A percentile compares a stretch with the other conserved stretches of the same genome.
phyloP scores from a whole-genome alignment of 2,113 vertebrate genomes.

The Lycaon pictus region DNA sequence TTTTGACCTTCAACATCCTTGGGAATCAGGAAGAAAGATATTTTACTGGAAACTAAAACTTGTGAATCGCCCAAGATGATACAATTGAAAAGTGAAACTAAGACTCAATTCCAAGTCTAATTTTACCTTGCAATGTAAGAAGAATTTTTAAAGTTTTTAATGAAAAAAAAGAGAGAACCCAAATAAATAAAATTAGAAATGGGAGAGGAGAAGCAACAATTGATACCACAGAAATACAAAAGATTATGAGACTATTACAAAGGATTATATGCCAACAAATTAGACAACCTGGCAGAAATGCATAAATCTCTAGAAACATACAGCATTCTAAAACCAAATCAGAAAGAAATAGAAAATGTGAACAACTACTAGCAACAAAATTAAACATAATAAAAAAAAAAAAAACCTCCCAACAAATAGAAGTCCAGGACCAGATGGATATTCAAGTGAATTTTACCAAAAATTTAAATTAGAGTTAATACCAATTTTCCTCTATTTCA shows the following conservation, averaged over 20 bases:
- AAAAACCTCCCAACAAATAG: background rate
- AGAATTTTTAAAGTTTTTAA: background rate
- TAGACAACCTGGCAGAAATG: background rate
- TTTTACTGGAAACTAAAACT: conserved; percentile 41
- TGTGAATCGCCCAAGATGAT: background rate
- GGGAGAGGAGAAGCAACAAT: background rate
- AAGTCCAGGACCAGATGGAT: background rate
- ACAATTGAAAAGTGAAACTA: conserved; percentile 13
- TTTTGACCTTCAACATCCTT: background rate
- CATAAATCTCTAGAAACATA: background rate
- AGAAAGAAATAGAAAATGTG: background rate
- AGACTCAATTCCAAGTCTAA: conserved; percentile 39
- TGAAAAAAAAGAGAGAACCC: background rate
- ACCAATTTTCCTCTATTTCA: background rate
- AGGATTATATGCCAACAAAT: background rate
- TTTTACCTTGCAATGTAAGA: background rate
- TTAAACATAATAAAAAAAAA: background rate
- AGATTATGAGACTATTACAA: background rate
- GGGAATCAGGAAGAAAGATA: conserved; percentile 26
- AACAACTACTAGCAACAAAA: background rate
- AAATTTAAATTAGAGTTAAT: background rate
- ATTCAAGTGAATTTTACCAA: background rate
- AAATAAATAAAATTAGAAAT: background rate
- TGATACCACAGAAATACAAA: background rate
- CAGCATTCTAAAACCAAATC: background rate